Conservation (phyloP, 2,113 vertebrate genomes). For the Boulengeromyrus knoepffleri region DNA sequence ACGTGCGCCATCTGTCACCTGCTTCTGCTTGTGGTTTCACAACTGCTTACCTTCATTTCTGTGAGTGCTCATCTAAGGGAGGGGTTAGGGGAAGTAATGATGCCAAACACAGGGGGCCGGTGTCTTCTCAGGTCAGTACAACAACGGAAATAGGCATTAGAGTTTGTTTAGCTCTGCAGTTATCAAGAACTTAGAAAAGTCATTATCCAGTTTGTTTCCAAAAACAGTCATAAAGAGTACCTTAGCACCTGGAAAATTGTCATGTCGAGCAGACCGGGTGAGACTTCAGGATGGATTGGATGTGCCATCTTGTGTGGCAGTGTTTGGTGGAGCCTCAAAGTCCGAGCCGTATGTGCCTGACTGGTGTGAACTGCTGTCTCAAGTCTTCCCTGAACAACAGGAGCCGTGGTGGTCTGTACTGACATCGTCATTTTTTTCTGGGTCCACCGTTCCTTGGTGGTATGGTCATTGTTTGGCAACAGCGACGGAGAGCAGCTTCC, state of each 20-base stretch:
- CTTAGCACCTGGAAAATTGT: background rate
- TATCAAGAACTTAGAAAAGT: background rate
- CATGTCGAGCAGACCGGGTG: background rate
- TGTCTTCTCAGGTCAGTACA: background rate
- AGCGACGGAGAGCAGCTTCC: background rate
- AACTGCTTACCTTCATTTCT: background rate
- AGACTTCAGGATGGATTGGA: background rate
- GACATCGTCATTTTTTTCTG: background rate
- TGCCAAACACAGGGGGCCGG: background rate
- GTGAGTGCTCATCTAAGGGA: background rate
- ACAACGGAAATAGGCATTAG: background rate
- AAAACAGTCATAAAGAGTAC: background rate
- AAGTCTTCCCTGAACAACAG: background rate
- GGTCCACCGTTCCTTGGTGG: background rate
- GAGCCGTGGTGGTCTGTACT: background rate
- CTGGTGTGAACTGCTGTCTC: background rate
- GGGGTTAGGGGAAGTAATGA: background rate
- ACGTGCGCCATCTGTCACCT: background rate
- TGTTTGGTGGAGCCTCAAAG: background rate
- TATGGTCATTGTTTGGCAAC: background rate
- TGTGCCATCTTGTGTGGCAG: background rate
- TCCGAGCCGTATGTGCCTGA: background rate
- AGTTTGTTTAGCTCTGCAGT: background rate
- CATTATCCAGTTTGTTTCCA: background rate
- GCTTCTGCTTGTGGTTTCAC: background rate